Base-by-base conservation (phyloP, 2,797 vertebrate species). In the Darevskia mixta region DNA sequence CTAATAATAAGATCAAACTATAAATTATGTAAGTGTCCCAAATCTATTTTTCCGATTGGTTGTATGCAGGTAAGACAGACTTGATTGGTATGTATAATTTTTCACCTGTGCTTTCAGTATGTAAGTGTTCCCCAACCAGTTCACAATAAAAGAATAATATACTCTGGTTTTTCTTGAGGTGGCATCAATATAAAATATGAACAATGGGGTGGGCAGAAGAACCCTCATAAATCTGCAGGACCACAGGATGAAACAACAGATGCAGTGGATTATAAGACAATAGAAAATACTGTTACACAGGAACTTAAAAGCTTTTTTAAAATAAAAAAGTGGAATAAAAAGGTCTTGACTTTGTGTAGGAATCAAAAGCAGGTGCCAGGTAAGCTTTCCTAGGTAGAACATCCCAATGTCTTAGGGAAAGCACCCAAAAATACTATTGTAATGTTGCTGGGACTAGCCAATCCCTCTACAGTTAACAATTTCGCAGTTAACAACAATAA, bases 21-120 rank as follows among this genome's bases (percentile, higher is more conserved):
- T 49, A 61, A 5, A 45, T 90, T 79, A 41, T 0, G 11, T 8
- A 41, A 82, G 41, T 58, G 11, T 0, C 3, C 0, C 49, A 77
- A 7, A 13, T 41, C 29, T 79, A 15, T 61, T 79, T 79, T 79
- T 71, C 35, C 32, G 41, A 87, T 41, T 64, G 71, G 69, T 73
- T 27, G 29, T 45, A 75, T 41, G 32, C 17, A 66, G 55, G 35
- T 75, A 45, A 80, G 41, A 32, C 41, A n/a, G 15, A 71, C 10
- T 49, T 49, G n/a, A 23, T 69, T 35, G 13, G 35, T 55, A 83
- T 8, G 25, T 35, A 17, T 55, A 55, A 55, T 7, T 15, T 58
- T 13, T 38, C 55, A 55, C 45, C 17, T n/a, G 13, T 55, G 4
- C 49, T 5, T 55, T 83, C 69, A 73, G 17, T 10, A 17, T 10